Evolutionary conservation across 2,797 vertebrate species (phyloP).

Genomic region (Micropoecilia bifurca): DNA sequence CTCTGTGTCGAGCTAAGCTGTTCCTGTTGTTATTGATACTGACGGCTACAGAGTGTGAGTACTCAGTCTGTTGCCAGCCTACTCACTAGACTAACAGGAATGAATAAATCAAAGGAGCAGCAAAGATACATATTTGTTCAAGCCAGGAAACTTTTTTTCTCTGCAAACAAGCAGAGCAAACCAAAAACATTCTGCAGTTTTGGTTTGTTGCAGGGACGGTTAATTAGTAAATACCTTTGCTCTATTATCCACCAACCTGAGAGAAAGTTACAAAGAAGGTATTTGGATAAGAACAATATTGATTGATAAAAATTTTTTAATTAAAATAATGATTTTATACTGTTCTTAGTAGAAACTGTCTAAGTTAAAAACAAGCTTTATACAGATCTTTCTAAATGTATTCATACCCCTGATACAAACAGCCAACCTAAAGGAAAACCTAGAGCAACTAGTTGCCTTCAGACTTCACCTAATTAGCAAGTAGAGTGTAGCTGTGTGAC

Average conservation of each 20-base stretch:
- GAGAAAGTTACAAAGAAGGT: not conserved
- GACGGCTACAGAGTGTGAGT: conserved; percentile 24
- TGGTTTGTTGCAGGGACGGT: not conserved
- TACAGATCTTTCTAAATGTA: not conserved
- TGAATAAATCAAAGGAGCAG: conserved; percentile 70
- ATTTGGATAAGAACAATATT: not conserved
- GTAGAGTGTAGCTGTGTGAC: not conserved
- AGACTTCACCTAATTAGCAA: not conserved
- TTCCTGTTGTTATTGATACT: conserved; percentile 19
- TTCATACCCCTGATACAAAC: not conserved
- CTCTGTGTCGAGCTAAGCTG: not conserved
- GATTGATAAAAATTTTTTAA: not conserved
- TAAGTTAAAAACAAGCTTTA: not conserved
- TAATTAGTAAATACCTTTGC: not conserved
- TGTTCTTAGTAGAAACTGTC: not conserved
- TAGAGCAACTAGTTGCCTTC: not conserved
- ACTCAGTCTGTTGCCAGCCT: conserved; percentile 41
- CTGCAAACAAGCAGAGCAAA: conserved; percentile 10
- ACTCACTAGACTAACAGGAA: conserved; percentile 52
- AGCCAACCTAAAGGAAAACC: not conserved
- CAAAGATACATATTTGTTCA: conserved; percentile 12
- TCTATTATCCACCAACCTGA: not conserved
- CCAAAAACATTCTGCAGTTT: not conserved
- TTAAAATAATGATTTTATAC: not conserved
- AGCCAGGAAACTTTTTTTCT: conserved; percentile 15